A percentile compares a stretch with the other conserved stretches of the same genome.
phyloP scores from a whole-genome alignment of 53 echinoderm and acorn worm genomes.

The Holothuria scabra region DNA sequence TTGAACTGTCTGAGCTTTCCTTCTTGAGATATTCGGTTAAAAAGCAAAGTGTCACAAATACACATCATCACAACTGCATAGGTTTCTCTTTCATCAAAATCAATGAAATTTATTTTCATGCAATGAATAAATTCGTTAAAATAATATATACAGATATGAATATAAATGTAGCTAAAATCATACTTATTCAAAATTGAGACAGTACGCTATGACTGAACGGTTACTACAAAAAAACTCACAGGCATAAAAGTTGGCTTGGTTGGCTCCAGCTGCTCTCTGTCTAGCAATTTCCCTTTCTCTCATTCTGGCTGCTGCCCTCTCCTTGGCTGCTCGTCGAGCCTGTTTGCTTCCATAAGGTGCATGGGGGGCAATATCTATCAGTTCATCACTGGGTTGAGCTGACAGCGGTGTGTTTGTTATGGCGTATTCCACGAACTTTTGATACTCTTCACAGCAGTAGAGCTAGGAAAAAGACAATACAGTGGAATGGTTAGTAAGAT shows the following conservation, averaged over 20 bases:
- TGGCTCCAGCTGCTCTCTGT: slow-evolving; percentile 87
- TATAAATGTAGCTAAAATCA: not conserved
- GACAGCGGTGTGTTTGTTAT: slow-evolving; percentile 76
- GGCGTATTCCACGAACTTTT: slow-evolving; percentile 90
- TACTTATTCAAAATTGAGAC: not conserved
- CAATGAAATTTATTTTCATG: too few relatives aligned
- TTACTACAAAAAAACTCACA: slow-evolving; percentile 79
- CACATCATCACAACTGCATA: too few relatives aligned
- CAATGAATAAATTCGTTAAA: too few relatives aligned
- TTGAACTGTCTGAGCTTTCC: too few relatives aligned
- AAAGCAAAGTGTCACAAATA: too few relatives aligned
- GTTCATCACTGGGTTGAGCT: slow-evolving; percentile 72
- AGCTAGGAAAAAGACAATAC: slow-evolving; percentile 54
- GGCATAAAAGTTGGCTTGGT: slow-evolving; percentile 98
- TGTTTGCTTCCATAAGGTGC: slow-evolving; percentile 99
- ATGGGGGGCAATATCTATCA: slow-evolving; percentile 95
- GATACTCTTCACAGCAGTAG: slow-evolving; percentile 92
- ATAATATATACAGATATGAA: too few relatives aligned
- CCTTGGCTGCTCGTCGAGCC: slow-evolving; percentile 94
- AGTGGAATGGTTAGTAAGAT: too few relatives aligned
- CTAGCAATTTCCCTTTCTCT: slow-evolving; percentile 89
- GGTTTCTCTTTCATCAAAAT: too few relatives aligned
- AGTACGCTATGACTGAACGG: not conserved
- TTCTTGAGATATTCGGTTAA: too few relatives aligned
- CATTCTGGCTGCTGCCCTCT: slow-evolving; percentile 90